These are phyloP conservation scores for Chaitophorus viminalis DNA, from an alignment of 2,888 invertebrate genomes.

Conservation along the genomic window DNA sequence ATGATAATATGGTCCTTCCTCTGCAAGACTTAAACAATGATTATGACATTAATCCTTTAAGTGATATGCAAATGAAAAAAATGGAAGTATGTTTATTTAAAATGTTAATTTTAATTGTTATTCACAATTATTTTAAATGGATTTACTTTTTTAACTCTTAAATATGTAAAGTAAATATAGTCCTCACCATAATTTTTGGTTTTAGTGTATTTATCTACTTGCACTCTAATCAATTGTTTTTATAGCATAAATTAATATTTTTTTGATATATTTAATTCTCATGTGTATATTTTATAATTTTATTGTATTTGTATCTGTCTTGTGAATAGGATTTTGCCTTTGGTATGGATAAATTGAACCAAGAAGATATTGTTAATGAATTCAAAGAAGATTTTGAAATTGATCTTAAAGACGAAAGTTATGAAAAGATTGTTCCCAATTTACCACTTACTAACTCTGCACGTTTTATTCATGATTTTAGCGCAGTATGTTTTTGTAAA, in stretches of 20 bases:
- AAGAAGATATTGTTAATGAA: conserved; percentile 20
- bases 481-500: conserved; percentile 69
- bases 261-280: too few species aligned
- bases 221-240: too few species aligned
- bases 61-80: neutral
- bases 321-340: conserved; percentile 26
- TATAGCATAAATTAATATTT: too few species aligned
- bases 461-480: conserved; percentile 93
- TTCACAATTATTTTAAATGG: neutral
- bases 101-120: neutral
- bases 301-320: neutral
- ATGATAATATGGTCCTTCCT: conserved; percentile 32
- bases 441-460: conserved; percentile 84
- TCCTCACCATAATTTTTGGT: too few species aligned
- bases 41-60: conserved; percentile 8
- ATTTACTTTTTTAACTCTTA: neutral
- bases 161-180: neutral
- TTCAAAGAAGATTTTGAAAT: conserved; percentile 85
- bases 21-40: conserved; percentile 31
- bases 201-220: too few species aligned
- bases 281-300: neutral
- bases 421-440: conserved; percentile 88
- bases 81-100: conserved; percentile 1
- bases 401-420: conserved; percentile 76
- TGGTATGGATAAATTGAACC: neutral